Percentiles rank a stretch among this genome's conserved stretches.
Conservation (phyloP, 1,140 invertebrate species). For the Fopius arisanus region DNA sequence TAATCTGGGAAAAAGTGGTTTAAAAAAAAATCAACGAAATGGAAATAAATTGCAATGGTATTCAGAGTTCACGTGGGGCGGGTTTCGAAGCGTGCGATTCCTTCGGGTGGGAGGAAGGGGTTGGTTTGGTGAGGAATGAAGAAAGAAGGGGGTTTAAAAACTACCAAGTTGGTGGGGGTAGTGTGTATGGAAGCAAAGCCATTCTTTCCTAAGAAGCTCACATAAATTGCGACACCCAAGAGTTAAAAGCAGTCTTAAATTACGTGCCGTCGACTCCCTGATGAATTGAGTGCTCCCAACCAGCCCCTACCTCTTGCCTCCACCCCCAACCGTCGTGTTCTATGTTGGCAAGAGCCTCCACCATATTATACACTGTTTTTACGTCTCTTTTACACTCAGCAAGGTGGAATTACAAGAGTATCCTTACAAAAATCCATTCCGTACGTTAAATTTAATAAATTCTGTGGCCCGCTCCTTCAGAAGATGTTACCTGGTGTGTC, state of each 20-base stretch:
- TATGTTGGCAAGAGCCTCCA: slow-evolving; percentile 29
- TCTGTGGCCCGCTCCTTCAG: too few species aligned
- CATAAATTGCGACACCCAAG: slow-evolving; percentile 66
- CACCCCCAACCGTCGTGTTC: slow-evolving; percentile 22
- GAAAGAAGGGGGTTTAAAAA: slow-evolving; percentile 35
- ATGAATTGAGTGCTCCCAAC: slow-evolving; percentile 65
- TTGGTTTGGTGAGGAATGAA: slow-evolving; percentile 39
- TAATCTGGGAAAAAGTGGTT: slow-evolving; percentile 63
- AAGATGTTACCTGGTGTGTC: too few species aligned
- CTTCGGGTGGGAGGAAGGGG: slow-evolving; percentile 32
- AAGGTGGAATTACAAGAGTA: neutral
- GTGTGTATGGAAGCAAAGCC: slow-evolving; percentile 46
- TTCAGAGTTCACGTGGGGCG: neutral
- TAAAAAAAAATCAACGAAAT: neutral
- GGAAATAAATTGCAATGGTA: neutral
- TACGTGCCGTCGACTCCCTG: slow-evolving; percentile 64
- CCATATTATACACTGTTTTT: slow-evolving; percentile 57
- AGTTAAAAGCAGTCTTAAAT: slow-evolving; percentile 68
- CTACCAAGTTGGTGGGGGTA: neutral
- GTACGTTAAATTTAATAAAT: neutral
- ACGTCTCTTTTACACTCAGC: slow-evolving; percentile 37
- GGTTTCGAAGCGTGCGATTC: neutral
- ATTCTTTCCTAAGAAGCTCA: slow-evolving; percentile 66
- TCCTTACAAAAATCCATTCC: neutral
- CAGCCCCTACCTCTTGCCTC: slow-evolving; percentile 21